These are phyloP conservation scores for Ophion ventricosus DNA, from an alignment of 2,888 invertebrate species.

Conservation along the genomic window DNA sequence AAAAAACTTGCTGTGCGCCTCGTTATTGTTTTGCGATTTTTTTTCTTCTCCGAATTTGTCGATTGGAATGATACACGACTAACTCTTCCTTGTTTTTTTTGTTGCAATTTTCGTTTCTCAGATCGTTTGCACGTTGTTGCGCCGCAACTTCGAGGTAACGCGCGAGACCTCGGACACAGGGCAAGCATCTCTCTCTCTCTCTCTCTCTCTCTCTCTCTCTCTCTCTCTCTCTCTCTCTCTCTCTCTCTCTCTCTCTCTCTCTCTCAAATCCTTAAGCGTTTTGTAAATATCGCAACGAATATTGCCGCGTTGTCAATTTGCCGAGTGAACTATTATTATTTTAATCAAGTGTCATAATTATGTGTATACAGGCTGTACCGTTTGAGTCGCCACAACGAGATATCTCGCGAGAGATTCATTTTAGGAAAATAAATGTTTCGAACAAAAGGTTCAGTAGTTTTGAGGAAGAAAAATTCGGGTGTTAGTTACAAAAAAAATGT, in stretches of 20 bases:
- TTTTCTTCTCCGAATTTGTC: slow-evolving; percentile 12
- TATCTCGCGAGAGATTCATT: neutral
- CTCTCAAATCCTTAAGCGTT: slow-evolving; percentile 50
- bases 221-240: too few relatives aligned
- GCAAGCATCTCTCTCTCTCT: too few relatives aligned
- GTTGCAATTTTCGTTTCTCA: neutral
- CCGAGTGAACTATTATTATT: neutral
- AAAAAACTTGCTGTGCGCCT: neutral
- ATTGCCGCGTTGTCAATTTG: neutral
- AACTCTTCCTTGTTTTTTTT: neutral
- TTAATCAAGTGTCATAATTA: neutral
- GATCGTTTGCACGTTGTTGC: neutral
- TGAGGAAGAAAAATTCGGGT: slow-evolving; percentile 36
- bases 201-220: too few relatives aligned
- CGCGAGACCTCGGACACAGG: slow-evolving; percentile 18
- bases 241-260: too few relatives aligned
- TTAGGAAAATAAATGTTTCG: neutral
- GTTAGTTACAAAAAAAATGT: too few relatives aligned
- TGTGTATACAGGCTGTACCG: neutral
- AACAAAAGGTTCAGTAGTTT: neutral
- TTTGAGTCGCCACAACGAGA: neutral
- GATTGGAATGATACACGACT: slow-evolving; percentile 43
- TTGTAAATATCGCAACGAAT: neutral
- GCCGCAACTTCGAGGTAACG: neutral
- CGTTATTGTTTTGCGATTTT: neutral